phyloP scores from a whole-genome alignment of 2,797 vertebrate species.

The Aeoliscus strigatus region DNA sequence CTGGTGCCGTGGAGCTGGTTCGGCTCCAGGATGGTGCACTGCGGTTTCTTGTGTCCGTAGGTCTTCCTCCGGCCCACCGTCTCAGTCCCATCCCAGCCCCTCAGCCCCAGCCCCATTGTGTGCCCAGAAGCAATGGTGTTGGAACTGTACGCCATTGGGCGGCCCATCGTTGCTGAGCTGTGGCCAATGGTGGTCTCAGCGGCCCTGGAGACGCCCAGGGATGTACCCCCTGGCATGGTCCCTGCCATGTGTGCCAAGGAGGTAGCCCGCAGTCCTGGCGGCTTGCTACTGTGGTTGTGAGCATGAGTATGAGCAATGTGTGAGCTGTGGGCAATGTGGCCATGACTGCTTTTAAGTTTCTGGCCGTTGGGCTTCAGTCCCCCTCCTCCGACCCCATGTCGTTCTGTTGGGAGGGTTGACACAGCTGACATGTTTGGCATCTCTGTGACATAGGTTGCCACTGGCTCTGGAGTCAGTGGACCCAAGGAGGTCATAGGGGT shows the following conservation, averaged over 20 bases:
- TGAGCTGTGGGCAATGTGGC: slow-evolving; percentile 44
- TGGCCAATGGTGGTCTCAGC: slow-evolving; percentile 42
- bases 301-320: slow-evolving; percentile 47
- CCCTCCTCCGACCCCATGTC: slow-evolving; percentile 56
- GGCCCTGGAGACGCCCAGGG: slow-evolving; percentile 62
- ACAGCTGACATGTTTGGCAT: slow-evolving; percentile 72
- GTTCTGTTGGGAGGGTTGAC: slow-evolving; percentile 74
- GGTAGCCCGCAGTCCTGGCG: slow-evolving; percentile 54
- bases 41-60: slow-evolving; percentile 84
- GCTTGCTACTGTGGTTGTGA: slow-evolving; percentile 70
- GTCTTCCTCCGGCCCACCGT: slow-evolving; percentile 86
- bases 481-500: slow-evolving; percentile 79
- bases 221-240: slow-evolving; percentile 67
- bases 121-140: slow-evolving; percentile 65
- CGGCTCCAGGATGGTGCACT: slow-evolving; percentile 81
- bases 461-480: slow-evolving; percentile 82
- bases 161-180: slow-evolving; percentile 74
- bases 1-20: slow-evolving; percentile 86
- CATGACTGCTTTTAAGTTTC: slow-evolving; percentile 76
- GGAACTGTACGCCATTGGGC: slow-evolving; percentile 64
- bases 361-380: slow-evolving; percentile 83
- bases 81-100: slow-evolving; percentile 91
- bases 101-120: slow-evolving; percentile 63
- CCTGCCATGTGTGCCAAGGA: slow-evolving; percentile 67
- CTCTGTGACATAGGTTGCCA: slow-evolving; percentile 83